Conservation (phyloP, 2,113 vertebrate genomes). For the Mesembrinibis cayennensis region DNA sequence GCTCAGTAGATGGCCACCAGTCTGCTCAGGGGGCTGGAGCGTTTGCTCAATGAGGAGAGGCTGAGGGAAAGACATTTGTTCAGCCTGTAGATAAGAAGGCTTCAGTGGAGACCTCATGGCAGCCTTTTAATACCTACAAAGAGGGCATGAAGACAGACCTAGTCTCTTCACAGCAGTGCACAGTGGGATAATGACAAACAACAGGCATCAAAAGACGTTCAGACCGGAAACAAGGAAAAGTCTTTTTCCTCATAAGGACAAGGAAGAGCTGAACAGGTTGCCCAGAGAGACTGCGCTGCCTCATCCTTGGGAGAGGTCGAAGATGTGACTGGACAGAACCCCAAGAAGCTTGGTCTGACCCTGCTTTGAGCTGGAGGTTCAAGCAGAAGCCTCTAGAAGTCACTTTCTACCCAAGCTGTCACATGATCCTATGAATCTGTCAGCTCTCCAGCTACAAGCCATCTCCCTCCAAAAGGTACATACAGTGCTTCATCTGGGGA, state of each 20-base stretch:
- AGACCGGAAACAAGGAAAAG: background rate
- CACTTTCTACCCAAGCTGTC: background rate
- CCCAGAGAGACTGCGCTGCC: background rate
- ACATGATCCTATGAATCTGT: background rate
- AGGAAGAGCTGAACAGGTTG: background rate
- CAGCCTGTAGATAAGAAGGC: background rate
- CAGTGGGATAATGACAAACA: background rate
- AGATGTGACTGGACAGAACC: background rate
- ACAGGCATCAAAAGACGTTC: background rate
- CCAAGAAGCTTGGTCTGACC: background rate
- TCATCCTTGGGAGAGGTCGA: background rate
- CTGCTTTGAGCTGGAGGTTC: background rate
- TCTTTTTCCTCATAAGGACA: background rate
- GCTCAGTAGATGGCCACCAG: background rate
- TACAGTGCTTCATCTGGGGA: background rate
- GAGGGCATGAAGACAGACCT: background rate
- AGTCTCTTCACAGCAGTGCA: background rate
- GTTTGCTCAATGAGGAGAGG: fast-evolving
- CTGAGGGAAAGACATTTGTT: background rate
- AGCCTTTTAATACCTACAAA: background rate
- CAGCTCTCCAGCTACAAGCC: background rate
- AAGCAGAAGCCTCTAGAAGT: background rate
- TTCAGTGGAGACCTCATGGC: background rate
- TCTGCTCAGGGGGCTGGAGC: background rate
- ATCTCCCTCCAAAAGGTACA: background rate